A percentile compares a stretch with the other conserved stretches of the same genome.
phyloP scores from a whole-genome alignment of 1,140 invertebrate genomes.

The Tetragnatha versicolor region DNA sequence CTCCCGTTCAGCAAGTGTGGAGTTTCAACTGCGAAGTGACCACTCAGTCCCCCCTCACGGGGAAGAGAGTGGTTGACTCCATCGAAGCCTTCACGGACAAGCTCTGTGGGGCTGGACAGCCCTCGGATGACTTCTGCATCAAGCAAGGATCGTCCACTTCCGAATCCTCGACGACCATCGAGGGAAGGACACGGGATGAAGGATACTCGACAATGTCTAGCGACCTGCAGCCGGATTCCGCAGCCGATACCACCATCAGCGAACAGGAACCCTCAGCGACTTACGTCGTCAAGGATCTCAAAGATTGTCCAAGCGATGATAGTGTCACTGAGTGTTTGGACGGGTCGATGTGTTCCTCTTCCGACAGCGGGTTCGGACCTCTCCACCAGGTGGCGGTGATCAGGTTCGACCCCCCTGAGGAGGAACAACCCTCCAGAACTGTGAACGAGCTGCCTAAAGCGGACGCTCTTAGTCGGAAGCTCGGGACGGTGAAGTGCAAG shows the following conservation, averaged over 20 bases:
- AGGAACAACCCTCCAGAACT: not conserved
- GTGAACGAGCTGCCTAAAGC: conserved; percentile 11
- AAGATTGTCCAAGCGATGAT: conserved; percentile 34
- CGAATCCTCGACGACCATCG: conserved; percentile 29
- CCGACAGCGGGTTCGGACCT: conserved; percentile 49
- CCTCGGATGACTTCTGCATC: not conserved
- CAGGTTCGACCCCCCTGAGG: not conserved
- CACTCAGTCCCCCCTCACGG: conserved; percentile 7
- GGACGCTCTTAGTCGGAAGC: not conserved
- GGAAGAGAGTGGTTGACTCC: conserved; percentile 7
- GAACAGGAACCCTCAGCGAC: conserved; percentile 35
- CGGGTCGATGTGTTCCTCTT: conserved; percentile 49
- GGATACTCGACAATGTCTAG: conserved; percentile 90
- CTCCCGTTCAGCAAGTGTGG: conserved; percentile 34
- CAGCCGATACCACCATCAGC: conserved; percentile 42
- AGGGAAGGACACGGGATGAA: conserved; percentile 75
- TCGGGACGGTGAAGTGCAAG: conserved; percentile 16
- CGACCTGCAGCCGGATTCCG: conserved; percentile 73
- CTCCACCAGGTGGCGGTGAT: conserved; percentile 19
- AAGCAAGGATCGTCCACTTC: conserved; percentile 28
- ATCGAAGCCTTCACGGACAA: conserved; percentile 24
- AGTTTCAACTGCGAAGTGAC: conserved; percentile 39
- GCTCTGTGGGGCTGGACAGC: not conserved
- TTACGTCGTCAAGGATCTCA: conserved; percentile 8
- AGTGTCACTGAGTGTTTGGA: conserved; percentile 45